Percentiles rank a stretch among this genome's conserved stretches.
These are phyloP conservation scores for Lota lota DNA, from an alignment of 2,113 vertebrate species.

Conservation along the genomic window DNA sequence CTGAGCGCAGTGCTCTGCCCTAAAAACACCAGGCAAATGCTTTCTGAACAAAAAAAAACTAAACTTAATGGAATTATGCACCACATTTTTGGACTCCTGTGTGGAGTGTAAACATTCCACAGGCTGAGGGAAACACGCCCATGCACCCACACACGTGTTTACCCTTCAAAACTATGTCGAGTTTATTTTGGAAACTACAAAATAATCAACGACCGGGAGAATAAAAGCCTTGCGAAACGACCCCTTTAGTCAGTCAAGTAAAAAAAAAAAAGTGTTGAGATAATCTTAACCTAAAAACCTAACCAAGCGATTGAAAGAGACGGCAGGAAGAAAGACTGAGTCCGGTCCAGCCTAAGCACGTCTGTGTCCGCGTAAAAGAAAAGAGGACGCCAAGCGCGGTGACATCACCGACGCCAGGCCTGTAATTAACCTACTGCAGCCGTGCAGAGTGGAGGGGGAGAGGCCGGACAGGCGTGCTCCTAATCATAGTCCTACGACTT, in stretches of 20 bases:
- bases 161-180: too few relatives aligned
- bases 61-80: background rate
- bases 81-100: constrained; percentile 6
- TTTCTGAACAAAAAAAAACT: constrained; percentile 6
- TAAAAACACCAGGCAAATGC: background rate
- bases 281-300: too few relatives aligned
- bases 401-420: constrained; percentile 73
- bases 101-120: constrained; percentile 15
- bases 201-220: too few relatives aligned
- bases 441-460: constrained; percentile 55
- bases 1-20: constrained; percentile 11
- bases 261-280: too few relatives aligned
- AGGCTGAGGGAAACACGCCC: constrained; percentile 14
- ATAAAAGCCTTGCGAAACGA: too few relatives aligned
- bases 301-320: background rate
- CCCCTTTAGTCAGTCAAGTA: too few relatives aligned
- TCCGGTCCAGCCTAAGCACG: constrained; percentile 16
- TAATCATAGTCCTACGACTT: constrained; percentile 69
- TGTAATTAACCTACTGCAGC: constrained; percentile 73
- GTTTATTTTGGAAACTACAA: too few relatives aligned
- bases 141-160: too few relatives aligned
- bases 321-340: background rate
- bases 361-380: constrained; percentile 46
- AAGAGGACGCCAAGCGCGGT: constrained; percentile 53
- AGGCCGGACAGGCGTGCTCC: constrained; percentile 52